Conservation (phyloP, 2,113 vertebrate species). For the Odontophorus gujanensis region DNA sequence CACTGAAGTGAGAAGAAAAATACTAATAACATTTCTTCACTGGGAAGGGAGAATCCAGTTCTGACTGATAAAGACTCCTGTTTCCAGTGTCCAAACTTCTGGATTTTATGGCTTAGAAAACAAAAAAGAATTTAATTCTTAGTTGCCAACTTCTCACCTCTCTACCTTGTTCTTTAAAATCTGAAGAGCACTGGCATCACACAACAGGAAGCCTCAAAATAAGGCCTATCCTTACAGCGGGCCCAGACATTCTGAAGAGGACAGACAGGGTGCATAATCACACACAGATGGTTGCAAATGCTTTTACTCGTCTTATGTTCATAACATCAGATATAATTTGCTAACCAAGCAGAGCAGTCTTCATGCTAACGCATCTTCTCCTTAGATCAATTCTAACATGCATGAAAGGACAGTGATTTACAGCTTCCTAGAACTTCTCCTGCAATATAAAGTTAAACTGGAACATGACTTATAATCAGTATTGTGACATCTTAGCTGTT, state of each 20-base stretch:
- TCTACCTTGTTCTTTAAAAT: background rate
- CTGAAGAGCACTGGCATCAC: background rate
- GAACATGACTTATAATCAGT: background rate
- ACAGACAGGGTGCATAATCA: background rate
- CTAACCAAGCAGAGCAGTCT: background rate
- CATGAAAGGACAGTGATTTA: background rate
- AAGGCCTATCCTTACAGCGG: background rate
- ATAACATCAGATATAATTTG: background rate
- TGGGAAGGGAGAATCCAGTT: background rate
- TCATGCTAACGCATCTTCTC: background rate
- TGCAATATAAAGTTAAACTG: background rate
- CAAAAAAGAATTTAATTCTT: background rate
- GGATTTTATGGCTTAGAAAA: background rate
- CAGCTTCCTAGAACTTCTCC: background rate
- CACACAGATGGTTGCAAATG: background rate
- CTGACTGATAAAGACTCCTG: background rate
- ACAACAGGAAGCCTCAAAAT: background rate
- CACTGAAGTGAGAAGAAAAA: background rate
- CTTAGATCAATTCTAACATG: background rate
- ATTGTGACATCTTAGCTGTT: background rate
- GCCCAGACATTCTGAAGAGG: background rate
- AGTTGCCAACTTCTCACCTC: background rate
- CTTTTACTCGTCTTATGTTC: background rate
- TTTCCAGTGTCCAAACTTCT: background rate
- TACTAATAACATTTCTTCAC: background rate